These are phyloP conservation scores for Listronotus bonariensis DNA, from an alignment of 1,140 invertebrate species.

Conservation along the genomic window DNA sequence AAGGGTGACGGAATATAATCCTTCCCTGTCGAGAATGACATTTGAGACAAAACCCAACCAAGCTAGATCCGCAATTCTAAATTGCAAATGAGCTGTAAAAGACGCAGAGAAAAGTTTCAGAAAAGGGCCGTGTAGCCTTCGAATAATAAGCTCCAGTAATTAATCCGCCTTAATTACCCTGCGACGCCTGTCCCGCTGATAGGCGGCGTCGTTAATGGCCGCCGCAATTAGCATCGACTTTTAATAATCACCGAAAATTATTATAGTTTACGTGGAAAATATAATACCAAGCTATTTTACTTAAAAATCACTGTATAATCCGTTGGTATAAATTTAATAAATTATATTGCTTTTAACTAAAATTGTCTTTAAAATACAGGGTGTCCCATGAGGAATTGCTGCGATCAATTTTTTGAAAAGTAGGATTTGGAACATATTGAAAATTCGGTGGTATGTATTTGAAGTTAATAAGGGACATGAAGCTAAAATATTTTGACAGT, in stretches of 20 bases:
- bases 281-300: too few relatives aligned
- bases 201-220: slow-evolving; percentile 9
- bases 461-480: too few relatives aligned
- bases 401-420: too few relatives aligned
- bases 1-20: slow-evolving; percentile 5
- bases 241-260: slow-evolving; percentile 4
- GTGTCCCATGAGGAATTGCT: too few relatives aligned
- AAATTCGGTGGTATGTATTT: too few relatives aligned
- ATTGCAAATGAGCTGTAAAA: slow-evolving; percentile 13
- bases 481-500: too few relatives aligned
- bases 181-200: slow-evolving; percentile 2
- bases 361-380: too few relatives aligned
- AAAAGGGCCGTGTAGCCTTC: slow-evolving; percentile 7
- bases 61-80: slow-evolving; percentile 9
- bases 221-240: slow-evolving; percentile 5
- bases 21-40: background rate
- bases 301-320: too few relatives aligned
- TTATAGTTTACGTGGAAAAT: background rate
- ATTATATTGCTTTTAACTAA: too few relatives aligned
- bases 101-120: slow-evolving; percentile 6
- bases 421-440: too few relatives aligned
- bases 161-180: slow-evolving; percentile 10
- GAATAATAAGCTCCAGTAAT: slow-evolving; percentile 12
- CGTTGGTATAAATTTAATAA: too few relatives aligned
- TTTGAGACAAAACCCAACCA: slow-evolving; percentile 10